Percentiles rank a stretch among this genome's conserved stretches.
These are phyloP conservation scores for Haliclystus octoradiatus DNA, from an alignment of 30 jellyfish, hydroid and myxozoan genomes.

Conservation along the genomic window DNA sequence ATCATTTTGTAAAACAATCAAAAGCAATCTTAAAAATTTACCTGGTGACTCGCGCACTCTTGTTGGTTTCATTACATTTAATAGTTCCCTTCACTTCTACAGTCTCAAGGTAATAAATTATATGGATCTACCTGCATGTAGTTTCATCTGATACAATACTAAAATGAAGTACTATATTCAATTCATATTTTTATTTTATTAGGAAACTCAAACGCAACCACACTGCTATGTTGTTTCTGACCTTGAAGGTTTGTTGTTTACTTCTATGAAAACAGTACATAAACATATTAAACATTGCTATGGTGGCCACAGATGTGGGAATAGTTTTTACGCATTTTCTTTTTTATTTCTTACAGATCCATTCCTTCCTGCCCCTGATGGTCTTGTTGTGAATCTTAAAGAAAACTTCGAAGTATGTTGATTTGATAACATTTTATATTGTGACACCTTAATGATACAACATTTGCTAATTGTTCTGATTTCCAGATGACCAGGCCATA, in stretches of 20 bases:
- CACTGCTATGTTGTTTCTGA: slow-evolving; percentile 78
- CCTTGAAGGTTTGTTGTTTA: slow-evolving; percentile 53
- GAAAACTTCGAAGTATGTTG: slow-evolving; percentile 74
- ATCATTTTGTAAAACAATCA: slow-evolving; percentile 49
- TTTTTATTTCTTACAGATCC: slow-evolving; percentile 40
- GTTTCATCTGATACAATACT: no score
- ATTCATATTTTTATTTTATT: no score
- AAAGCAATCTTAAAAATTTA: slow-evolving; percentile 47
- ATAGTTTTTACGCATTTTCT: neutral
- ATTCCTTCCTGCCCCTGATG: slow-evolving; percentile 91
- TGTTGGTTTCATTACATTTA: slow-evolving; percentile 78
- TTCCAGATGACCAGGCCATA: neutral
- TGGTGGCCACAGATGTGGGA: no score
- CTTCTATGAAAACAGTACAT: neutral
- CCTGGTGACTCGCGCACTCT: slow-evolving; percentile 93
- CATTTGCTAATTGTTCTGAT: neutral
- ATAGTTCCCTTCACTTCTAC: slow-evolving; percentile 74
- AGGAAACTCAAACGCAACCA: slow-evolving; percentile 81
- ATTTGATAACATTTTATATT: neutral
- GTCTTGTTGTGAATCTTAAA: slow-evolving; percentile 76
- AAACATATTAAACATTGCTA: no score
- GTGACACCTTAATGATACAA: neutral
- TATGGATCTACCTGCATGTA: no score
- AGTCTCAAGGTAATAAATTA: slow-evolving; percentile 63
- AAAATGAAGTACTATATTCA: no score